phyloP scores from a whole-genome alignment of 2,113 vertebrate species.

The Crypturellus undulatus region DNA sequence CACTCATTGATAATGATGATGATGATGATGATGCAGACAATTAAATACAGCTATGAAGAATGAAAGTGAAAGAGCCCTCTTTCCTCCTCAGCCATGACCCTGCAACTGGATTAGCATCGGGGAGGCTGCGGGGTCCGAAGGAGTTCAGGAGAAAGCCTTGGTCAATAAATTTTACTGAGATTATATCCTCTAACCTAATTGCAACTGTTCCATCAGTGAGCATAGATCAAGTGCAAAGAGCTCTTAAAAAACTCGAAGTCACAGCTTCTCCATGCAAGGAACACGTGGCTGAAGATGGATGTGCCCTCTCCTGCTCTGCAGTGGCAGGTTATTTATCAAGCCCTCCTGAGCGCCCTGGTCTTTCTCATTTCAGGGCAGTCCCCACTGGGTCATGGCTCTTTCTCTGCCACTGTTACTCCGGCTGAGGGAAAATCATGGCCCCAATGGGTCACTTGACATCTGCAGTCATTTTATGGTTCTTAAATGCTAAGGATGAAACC shows the following conservation, averaged over 20 bases:
- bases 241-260: background rate
- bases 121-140: conserved; percentile 15
- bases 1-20: conserved; percentile 26
- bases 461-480: background rate
- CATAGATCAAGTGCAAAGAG: background rate
- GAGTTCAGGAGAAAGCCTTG: conserved; percentile 24
- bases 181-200: background rate
- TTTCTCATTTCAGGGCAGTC: background rate
- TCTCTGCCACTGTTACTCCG: background rate
- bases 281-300: background rate
- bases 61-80: conserved; percentile 4
- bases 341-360: background rate
- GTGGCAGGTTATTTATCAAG: background rate
- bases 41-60: conserved; percentile 51
- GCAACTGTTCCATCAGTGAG: background rate
- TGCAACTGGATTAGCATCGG: background rate
- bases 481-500: background rate
- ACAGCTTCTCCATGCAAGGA: background rate
- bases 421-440: background rate
- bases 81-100: background rate
- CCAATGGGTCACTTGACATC: background rate
- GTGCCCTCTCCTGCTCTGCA: background rate
- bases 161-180: conserved; percentile 43
- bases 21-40: conserved; percentile 29
- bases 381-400: accelerated